These are phyloP conservation scores for Channa striata DNA, from an alignment of 2,797 vertebrate genomes.

Conservation along the genomic window DNA sequence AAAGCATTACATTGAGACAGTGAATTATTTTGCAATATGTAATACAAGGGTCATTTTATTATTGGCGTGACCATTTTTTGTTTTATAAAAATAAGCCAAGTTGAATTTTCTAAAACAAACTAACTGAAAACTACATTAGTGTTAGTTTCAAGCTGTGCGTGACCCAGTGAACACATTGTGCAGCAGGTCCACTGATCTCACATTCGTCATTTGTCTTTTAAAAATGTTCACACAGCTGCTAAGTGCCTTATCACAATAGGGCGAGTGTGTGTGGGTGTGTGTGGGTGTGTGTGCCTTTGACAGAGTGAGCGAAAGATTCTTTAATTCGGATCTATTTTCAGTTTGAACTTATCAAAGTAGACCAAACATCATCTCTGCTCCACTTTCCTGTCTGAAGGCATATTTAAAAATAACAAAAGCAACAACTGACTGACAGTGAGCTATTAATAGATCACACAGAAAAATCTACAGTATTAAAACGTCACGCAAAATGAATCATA, in stretches of 20 bases:
- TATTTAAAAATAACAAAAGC: constrained; percentile 48
- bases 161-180: constrained; percentile 2
- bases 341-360: constrained; percentile 37
- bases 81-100: neutral
- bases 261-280: neutral
- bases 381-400: constrained; percentile 36
- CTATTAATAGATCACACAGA: constrained; percentile 56
- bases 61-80: neutral
- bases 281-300: neutral
- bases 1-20: constrained; percentile 43
- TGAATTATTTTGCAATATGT: constrained; percentile 15
- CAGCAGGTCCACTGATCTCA: constrained; percentile 10
- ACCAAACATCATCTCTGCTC: constrained; percentile 33
- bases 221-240: neutral
- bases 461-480: constrained; percentile 38
- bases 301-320: neutral
- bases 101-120: neutral
- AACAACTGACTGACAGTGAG: constrained; percentile 23
- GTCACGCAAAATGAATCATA: neutral
- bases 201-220: neutral
- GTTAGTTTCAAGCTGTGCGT: neutral
- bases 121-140: neutral
- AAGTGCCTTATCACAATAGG: too few species aligned
- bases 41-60: constrained; percentile 16
- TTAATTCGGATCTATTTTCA: constrained; percentile 53